These are phyloP conservation scores for Metellina segmentata DNA, from an alignment of 2,888 invertebrate genomes.

Conservation along the genomic window DNA sequence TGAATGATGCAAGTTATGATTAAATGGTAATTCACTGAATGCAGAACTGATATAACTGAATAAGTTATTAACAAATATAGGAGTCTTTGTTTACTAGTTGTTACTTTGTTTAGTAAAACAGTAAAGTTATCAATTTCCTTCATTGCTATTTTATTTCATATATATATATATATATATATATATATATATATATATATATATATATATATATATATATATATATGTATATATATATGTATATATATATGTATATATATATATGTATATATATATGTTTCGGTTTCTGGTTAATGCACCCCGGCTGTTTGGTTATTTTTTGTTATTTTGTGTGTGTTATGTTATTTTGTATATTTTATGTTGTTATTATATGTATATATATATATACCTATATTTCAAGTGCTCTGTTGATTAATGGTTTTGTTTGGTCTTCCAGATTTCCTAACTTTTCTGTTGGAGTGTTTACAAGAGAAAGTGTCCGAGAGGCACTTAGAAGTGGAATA, in stretches of 20 bases:
- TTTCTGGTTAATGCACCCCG: neutral
- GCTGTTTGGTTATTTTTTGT: no score
- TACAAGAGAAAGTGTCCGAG: slow-evolving; percentile 95
- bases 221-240: no score
- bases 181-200: no score
- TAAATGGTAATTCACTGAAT: no score
- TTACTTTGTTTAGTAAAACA: neutral
- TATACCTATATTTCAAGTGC: neutral
- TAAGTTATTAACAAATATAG: neutral
- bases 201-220: no score
- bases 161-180: no score
- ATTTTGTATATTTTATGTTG: no score
- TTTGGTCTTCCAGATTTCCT: slow-evolving; percentile 87
- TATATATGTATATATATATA: no score
- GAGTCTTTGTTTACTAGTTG: neutral
- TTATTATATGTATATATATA: no score
- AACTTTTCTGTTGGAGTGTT: slow-evolving; percentile 96
- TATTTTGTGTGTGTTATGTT: no score
- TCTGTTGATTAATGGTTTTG: neutral
- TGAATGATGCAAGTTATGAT: no score
- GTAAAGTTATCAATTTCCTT: neutral
- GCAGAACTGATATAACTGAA: neutral
- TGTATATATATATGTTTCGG: neutral
- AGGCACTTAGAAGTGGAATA: slow-evolving; percentile 96
- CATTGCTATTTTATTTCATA: neutral